Conservation (phyloP, 2,113 vertebrate species). For the Sebastes fasciatus region DNA sequence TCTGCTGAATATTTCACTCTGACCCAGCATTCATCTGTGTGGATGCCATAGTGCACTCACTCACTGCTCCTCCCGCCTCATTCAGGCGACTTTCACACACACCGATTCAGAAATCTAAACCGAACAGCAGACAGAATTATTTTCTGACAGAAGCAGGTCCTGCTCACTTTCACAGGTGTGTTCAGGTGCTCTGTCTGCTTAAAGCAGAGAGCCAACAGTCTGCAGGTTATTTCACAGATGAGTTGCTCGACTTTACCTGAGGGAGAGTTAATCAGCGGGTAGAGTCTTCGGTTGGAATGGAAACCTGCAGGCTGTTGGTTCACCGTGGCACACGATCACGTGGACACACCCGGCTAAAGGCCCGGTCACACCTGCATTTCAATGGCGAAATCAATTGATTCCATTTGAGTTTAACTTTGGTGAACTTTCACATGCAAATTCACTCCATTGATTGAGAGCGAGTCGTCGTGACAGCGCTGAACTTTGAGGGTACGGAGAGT, state of each 20-base stretch:
- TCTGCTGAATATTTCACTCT: constrained; percentile 53
- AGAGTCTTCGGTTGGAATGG: neutral
- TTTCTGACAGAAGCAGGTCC: neutral
- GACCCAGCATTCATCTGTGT: constrained; percentile 7
- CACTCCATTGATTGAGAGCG: too few relatives aligned
- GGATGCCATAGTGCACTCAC: neutral
- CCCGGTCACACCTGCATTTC: neutral
- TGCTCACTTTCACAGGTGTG: neutral
- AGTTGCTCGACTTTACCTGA: neutral
- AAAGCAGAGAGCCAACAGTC: neutral
- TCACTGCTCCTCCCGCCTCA: too few relatives aligned
- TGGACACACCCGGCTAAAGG: neutral
- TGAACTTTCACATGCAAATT: neutral
- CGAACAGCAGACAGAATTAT: neutral
- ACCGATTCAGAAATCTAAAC: neutral
- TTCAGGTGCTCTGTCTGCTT: neutral
- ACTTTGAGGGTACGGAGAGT: too few relatives aligned
- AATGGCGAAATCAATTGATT: neutral
- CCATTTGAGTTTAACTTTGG: neutral
- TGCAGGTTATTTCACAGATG: neutral
- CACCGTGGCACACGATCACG: neutral
- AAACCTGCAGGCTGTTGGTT: neutral
- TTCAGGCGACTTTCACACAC: neutral
- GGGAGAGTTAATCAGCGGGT: neutral
- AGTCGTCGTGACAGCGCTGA: too few relatives aligned